Percentiles rank a stretch among this genome's conserved stretches.
Evolutionary conservation across 1,140 invertebrate species (phyloP).

Genomic region (Sesamia nonagrioides): DNA sequence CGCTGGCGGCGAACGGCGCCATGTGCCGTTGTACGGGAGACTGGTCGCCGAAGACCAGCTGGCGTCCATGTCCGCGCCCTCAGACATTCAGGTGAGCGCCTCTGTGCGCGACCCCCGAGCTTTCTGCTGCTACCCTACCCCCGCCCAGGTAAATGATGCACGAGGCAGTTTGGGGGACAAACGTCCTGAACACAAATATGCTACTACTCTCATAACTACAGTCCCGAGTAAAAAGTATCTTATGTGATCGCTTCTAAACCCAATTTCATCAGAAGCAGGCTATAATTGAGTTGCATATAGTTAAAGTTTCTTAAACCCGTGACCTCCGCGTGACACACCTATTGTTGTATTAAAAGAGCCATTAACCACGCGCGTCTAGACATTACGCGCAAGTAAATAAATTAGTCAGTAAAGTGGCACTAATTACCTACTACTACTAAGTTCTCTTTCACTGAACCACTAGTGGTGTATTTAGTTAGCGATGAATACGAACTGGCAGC

Average conservation of each 20-base stretch:
- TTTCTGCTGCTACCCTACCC: conserved; percentile 97
- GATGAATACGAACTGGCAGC: conserved; percentile 60
- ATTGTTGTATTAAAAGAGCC: conserved; percentile 76
- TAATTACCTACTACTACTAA: conserved; percentile 72
- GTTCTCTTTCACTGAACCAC: conserved; percentile 65
- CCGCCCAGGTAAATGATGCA: conserved; percentile 85
- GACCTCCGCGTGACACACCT: conserved; percentile 56
- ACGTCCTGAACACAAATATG: conserved; percentile 32
- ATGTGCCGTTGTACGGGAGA: conserved; percentile 95
- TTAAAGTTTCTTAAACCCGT: conserved; percentile 52
- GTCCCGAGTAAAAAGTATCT: neutral
- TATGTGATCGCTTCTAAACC: conserved; percentile 17
- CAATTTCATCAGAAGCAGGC: conserved; percentile 16
- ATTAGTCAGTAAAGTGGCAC: conserved; percentile 75
- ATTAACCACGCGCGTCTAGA: conserved; percentile 76
- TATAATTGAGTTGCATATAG: conserved; percentile 35
- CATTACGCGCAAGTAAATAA: conserved; percentile 79
- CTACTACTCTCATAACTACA: conserved; percentile 4
- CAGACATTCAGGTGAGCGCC: conserved; percentile 91
- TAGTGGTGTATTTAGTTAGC: conserved; percentile 58
- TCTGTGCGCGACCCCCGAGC: conserved; percentile 93
- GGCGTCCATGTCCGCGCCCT: conserved; percentile 89
- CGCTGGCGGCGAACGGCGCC: conserved; percentile 88
- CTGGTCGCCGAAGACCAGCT: conserved; percentile 96
- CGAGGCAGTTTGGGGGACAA: conserved; percentile 77